phyloP scores from a whole-genome alignment of 2,113 vertebrate species.

The Tragulus kanchil region DNA sequence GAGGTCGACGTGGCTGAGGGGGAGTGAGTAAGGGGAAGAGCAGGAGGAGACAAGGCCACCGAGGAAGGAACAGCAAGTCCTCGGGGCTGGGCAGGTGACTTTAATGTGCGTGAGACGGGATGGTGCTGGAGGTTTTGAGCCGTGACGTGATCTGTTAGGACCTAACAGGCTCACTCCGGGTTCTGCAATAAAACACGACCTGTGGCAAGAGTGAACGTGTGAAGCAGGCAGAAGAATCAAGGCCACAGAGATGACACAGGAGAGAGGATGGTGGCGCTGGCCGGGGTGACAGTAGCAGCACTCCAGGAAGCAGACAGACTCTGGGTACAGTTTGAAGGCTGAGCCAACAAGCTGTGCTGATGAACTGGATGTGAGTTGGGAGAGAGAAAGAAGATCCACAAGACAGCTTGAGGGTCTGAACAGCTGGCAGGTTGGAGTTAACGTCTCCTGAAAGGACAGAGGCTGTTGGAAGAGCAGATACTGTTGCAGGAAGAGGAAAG shows the following conservation, averaged over 20 bases:
- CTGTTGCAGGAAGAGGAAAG: background rate
- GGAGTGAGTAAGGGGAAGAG: background rate
- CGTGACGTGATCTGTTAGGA: background rate
- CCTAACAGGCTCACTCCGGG: background rate
- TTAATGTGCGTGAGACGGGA: background rate
- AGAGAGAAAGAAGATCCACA: background rate
- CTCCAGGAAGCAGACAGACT: background rate
- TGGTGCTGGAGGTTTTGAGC: background rate
- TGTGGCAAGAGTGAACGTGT: background rate
- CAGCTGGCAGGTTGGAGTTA: background rate
- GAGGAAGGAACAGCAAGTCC: background rate
- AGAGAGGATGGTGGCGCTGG: background rate
- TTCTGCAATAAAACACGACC: background rate
- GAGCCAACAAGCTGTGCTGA: background rate
- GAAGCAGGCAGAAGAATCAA: background rate
- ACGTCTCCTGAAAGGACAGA: background rate
- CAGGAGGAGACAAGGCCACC: background rate
- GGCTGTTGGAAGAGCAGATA: background rate
- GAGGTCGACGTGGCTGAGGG: background rate
- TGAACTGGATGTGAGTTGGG: background rate
- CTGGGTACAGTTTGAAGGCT: background rate
- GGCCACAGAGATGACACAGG: background rate
- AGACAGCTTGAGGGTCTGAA: background rate
- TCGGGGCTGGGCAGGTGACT: background rate
- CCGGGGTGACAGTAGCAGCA: fast-evolving